Base-by-base conservation (phyloP, 64 coral and sea anemone genomes). In the Montipora cactus region DNA sequence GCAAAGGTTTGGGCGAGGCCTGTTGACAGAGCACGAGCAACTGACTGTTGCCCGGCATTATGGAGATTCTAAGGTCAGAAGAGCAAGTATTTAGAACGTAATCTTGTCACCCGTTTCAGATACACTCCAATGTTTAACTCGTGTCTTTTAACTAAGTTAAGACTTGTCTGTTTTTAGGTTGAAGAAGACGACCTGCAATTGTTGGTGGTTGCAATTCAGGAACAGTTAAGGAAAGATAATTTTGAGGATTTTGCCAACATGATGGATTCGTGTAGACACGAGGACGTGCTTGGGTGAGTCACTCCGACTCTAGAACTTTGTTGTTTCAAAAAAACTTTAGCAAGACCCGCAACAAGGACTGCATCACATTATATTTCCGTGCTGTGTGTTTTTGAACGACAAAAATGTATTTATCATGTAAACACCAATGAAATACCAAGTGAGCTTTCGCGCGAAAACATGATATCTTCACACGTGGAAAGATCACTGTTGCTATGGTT, bases 161-260 rank as follows among this genome's bases (percentile, higher is more conserved):
- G 6, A 57, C 7, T 16, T 16, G 61, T 15, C 13, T 73, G 46
- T 76, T 45, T 37, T 67, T 55, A 95, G 97, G 93, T 81, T 18
- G 57, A 92, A 8, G 92, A 82, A 18, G 95, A 92, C 79, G 80
- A 96, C 47, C 79, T 96, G 8, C 91, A 91, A 7, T 86, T 96
- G 80, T 81, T 99, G 57, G 87, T 99, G 4, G 98, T 93, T 1
- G 85, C 98, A n/a, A 83, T 99, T 19, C 98, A 99, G 76, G 98
- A 99, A 80, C 95, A 99, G 44, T 84, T 99, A 1, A 91, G 98
- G 47, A 99, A 99, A 82, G 98, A 95, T 61, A 99, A 99, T 67
- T 99, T 96, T 89, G 98, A 99, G 72, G 90, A 99, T 69, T 99
- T 99, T 89, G 90, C 90, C 14, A 90, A 92, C 48, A 94, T 99